phyloP scores from a whole-genome alignment of 2,113 vertebrate species.

The Peromyscus leucopus region DNA sequence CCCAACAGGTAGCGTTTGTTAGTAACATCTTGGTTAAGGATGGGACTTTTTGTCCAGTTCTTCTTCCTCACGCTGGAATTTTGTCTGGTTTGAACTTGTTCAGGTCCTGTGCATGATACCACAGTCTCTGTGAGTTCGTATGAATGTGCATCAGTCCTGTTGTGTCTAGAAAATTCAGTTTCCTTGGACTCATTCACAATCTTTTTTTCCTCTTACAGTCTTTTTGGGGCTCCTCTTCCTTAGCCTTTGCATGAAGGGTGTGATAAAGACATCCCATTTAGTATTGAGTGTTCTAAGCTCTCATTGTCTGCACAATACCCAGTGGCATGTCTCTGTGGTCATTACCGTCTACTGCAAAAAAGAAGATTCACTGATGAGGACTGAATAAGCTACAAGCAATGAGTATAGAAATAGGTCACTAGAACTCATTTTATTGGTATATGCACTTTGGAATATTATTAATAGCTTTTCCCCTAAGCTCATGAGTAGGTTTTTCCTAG shows the following conservation, averaged over 20 bases:
- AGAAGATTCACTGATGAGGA: not conserved
- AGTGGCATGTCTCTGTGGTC: not conserved
- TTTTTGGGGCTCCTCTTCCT: not conserved
- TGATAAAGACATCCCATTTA: not conserved
- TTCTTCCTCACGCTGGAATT: not conserved
- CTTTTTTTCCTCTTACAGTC: too few species aligned
- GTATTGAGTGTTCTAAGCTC: not conserved
- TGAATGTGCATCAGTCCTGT: too few species aligned
- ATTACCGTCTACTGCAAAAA: not conserved
- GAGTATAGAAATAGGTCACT: not conserved
- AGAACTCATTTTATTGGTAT: not conserved
- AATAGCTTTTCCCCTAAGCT: not conserved
- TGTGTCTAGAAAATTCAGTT: not conserved
- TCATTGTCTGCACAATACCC: not conserved
- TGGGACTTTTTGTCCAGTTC: too few species aligned
- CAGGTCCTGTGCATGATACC: too few species aligned
- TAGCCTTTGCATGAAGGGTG: not conserved
- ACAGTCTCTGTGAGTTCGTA: not conserved
- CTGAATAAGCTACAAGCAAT: not conserved
- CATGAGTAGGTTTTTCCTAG: not conserved
- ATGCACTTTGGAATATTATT: not conserved
- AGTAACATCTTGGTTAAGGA: not conserved
- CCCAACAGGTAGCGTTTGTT: not conserved
- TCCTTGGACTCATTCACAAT: not conserved
- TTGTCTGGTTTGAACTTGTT: not conserved